phyloP scores from a whole-genome alignment of 1,140 invertebrate genomes.

The Drosophila quadrilineata region DNA sequence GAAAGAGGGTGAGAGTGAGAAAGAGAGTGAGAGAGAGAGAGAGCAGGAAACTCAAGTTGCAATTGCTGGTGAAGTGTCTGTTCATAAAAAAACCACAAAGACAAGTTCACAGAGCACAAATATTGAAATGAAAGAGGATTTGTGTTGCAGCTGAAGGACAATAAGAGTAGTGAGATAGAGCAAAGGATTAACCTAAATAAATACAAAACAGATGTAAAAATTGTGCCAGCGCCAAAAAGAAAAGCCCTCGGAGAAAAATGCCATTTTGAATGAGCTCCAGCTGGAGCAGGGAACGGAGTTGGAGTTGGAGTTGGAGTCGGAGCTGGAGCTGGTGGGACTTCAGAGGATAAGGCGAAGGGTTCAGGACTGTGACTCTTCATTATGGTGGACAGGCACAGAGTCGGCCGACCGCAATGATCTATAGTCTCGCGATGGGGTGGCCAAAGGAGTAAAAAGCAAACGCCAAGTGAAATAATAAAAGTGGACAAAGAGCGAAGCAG shows the following conservation, averaged over 20 bases:
- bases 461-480: conserved; percentile 64
- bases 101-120: conserved; percentile 51
- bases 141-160: conserved; percentile 22
- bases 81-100: conserved; percentile 65
- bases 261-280: conserved; percentile 51
- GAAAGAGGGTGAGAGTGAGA: too few relatives aligned
- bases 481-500: conserved; percentile 36
- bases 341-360: not conserved
- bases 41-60: conserved; percentile 27
- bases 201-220: conserved; percentile 70
- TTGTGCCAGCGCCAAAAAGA: conserved; percentile 43
- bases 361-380: conserved; percentile 29
- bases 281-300: not conserved
- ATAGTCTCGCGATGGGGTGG: conserved; percentile 44
- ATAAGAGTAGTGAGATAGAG: not conserved
- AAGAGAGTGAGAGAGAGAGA: too few relatives aligned
- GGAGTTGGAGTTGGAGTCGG: not conserved
- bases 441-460: conserved; percentile 27
- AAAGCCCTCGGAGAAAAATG: conserved; percentile 34
- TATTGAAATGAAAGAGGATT: conserved; percentile 69
- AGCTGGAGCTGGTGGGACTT: not conserved
- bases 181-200: conserved; percentile 76
- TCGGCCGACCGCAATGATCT: conserved; percentile 69
- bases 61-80: conserved; percentile 36
- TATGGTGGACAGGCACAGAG: conserved; percentile 30